Base-by-base conservation (phyloP, 1,140 invertebrate genomes). In the Drosophila azteca region DNA sequence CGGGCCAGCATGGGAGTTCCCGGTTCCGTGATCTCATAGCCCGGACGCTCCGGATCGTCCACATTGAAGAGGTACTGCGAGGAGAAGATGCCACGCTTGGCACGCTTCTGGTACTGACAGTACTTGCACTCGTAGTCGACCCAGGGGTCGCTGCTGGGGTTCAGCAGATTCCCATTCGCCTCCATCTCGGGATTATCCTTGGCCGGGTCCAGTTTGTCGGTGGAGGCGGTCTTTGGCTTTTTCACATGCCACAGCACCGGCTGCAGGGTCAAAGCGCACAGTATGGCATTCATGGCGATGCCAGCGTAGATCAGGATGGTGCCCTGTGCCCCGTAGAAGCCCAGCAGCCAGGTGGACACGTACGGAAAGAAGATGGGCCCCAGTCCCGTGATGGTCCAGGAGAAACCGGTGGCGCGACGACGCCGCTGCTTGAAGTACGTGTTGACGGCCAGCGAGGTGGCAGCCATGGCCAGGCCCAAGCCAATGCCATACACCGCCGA, bases 41-140 rank as follows among this genome's bases (percentile, higher is more conserved):
- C 94, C n/a, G 93, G 90, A 41, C 92, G 92, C 26, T 93, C 90
- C 13, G 93, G 93, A 76, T 95, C 93, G 73, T 95, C 94, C 75
- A 94, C 93, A 64, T 95, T 95, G 75, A 94, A 94, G 9, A 95
- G 91, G 80, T 94, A 95, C 76, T 95, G 94, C 80, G 94, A 95
- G 17, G 93, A 94, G 84, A 94, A 93, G 35, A 93, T 81, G 61
- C 93, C 92, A 22, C 92, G 92, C 79, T 93, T 87, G n/a, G 43
- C 43, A 1, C 74, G 79, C 48, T 68, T 83, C 70, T 76, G 59
- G 9, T 68, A 74, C 48, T 90, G 88, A 51, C 90, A 91, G 49
- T 90, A 88, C 51, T 83, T 84, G 70, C 90, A 91, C 64, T 91
- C 88, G 20, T 90, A 87, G 41, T 94, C 94, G 50, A 91, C 51